phyloP scores from a whole-genome alignment of 2,888 invertebrate genomes.

The Drosophila stalkeri region DNA sequence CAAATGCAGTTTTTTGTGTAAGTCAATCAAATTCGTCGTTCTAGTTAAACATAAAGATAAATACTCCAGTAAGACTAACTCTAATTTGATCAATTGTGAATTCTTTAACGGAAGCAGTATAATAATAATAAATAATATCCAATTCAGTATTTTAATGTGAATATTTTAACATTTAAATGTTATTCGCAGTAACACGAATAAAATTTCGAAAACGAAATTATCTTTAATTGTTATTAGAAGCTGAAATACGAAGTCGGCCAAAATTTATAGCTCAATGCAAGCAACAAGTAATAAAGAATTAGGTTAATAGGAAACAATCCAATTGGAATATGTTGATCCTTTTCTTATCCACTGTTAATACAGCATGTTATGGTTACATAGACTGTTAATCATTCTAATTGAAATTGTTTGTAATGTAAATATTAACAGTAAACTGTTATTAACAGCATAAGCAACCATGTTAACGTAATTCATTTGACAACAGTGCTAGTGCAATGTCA shows the following conservation, averaged over 20 bases:
- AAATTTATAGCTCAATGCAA: too few relatives aligned
- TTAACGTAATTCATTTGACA: not conserved
- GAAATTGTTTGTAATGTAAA: too few relatives aligned
- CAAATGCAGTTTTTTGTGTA: conserved; percentile 69
- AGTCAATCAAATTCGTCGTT: conserved; percentile 29
- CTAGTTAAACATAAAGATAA: not conserved
- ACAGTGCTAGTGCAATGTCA: not conserved
- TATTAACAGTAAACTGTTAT: not conserved
- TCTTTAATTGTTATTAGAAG: too few relatives aligned
- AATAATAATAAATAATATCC: too few relatives aligned
- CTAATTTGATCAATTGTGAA: not conserved
- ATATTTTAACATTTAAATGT: not conserved
- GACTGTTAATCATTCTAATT: not conserved
- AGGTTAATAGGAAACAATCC: too few relatives aligned
- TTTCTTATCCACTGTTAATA: not conserved
- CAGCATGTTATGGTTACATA: not conserved
- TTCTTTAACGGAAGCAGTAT: too few relatives aligned
- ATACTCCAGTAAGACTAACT: not conserved
- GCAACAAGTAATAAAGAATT: too few relatives aligned
- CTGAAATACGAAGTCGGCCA: too few relatives aligned
- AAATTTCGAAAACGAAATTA: not conserved
- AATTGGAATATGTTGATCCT: too few relatives aligned
- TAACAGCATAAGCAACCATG: too few relatives aligned
- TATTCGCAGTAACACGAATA: not conserved
- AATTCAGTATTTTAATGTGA: too few relatives aligned